These are phyloP conservation scores for Synanthedon andrenaeformis DNA, from an alignment of 2,888 invertebrate species.

Conservation along the genomic window DNA sequence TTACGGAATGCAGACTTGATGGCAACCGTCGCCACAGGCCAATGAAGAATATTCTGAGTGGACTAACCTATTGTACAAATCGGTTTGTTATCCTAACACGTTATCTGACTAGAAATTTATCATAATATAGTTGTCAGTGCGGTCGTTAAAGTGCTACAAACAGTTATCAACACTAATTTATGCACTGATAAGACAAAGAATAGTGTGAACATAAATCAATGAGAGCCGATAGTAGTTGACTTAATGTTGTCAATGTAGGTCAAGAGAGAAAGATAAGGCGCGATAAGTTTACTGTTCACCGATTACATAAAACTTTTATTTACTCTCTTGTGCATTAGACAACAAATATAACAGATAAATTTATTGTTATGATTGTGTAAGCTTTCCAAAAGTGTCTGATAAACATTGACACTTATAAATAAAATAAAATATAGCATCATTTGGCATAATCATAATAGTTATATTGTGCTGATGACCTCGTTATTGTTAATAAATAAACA, in stretches of 20 bases:
- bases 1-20: too few relatives aligned
- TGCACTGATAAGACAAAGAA: conserved; percentile 1
- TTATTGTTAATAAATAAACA: too few relatives aligned
- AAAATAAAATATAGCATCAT: too few relatives aligned
- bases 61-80: too few relatives aligned
- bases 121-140: conserved; percentile 4
- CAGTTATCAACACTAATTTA: conserved; percentile 2
- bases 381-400: too few relatives aligned
- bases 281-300: not conserved
- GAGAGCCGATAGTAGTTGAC: not conserved
- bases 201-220: conserved; percentile 2
- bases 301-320: not conserved
- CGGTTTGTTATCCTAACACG: too few relatives aligned
- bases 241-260: conserved; percentile 2
- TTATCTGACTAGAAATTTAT: not conserved
- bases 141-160: conserved; percentile 2
- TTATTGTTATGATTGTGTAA: too few relatives aligned
- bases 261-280: conserved; percentile 1
- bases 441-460: too few relatives aligned
- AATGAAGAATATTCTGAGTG: too few relatives aligned
- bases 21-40: too few relatives aligned
- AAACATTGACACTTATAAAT: too few relatives aligned
- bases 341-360: not conserved
- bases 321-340: not conserved
- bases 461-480: too few relatives aligned